phyloP scores from a whole-genome alignment of 2,888 invertebrate genomes.

The Cyclophora albipunctata region DNA sequence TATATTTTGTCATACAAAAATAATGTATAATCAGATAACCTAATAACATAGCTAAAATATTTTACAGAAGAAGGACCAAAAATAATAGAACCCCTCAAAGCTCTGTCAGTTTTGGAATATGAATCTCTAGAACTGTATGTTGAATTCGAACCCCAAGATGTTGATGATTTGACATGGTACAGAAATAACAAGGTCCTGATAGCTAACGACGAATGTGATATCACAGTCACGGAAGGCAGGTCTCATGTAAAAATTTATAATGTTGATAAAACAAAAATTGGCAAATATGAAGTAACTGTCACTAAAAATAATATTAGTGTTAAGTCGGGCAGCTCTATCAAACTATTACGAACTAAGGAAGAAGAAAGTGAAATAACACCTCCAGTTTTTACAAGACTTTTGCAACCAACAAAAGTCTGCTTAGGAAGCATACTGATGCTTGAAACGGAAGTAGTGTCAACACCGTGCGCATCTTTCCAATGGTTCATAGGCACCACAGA shows the following conservation, averaged over 20 bases:
- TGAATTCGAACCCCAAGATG: conserved; percentile 81
- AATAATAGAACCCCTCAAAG: conserved; percentile 86
- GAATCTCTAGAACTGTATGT: conserved; percentile 81
- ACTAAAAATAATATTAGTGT: conserved; percentile 85
- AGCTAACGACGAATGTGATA: conserved; percentile 76
- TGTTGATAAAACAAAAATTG: conserved; percentile 83
- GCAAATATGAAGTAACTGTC: conserved; percentile 92
- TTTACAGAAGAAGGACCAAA: conserved; percentile 71
- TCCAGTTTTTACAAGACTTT: conserved; percentile 82
- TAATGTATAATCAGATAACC: background rate
- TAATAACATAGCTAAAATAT: conserved; percentile 23
- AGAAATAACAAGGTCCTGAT: conserved; percentile 87
- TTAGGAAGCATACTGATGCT: conserved; percentile 86
- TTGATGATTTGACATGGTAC: conserved; percentile 88
- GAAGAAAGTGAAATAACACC: conserved; percentile 78
- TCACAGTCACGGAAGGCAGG: conserved; percentile 76
- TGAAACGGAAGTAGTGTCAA: conserved; percentile 84
- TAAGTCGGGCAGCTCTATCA: conserved; percentile 88
- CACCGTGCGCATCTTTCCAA: conserved; percentile 87
- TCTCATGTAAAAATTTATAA: conserved; percentile 80
- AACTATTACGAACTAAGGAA: conserved; percentile 78
- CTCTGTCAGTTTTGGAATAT: conserved; percentile 81
- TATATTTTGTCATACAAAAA: no score
- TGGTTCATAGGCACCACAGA: conserved; percentile 88
- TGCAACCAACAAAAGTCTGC: conserved; percentile 81